Conservation (phyloP, 2,113 vertebrate species). For the Otocyon megalotis region DNA sequence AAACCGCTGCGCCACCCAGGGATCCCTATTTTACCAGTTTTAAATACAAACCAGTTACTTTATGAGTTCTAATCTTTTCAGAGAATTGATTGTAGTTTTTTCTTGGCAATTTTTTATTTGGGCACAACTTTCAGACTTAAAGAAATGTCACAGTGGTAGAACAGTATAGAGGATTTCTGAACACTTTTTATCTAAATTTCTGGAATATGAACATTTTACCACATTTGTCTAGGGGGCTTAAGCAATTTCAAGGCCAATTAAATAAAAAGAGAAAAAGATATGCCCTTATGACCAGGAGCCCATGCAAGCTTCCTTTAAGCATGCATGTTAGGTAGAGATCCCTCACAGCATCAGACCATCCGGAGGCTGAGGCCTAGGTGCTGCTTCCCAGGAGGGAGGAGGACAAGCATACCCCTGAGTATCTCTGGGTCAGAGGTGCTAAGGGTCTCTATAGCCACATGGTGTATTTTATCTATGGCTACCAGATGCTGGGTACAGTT, state of each 20-base stretch:
- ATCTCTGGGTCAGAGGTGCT: not conserved
- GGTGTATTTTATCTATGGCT: not conserved
- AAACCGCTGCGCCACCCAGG: too few species aligned
- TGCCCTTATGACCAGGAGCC: not conserved
- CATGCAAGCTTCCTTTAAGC: not conserved
- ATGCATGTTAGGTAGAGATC: not conserved
- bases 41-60: constrained; percentile 12
- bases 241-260: not conserved
- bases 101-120: not conserved
- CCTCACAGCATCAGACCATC: not conserved
- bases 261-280: constrained; percentile 7
- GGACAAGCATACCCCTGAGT: not conserved
- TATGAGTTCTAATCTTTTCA: not conserved
- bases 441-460: not conserved
- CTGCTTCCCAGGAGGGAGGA: not conserved
- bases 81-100: not conserved
- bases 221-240: not conserved
- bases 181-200: not conserved
- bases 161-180: not conserved
- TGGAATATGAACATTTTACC: not conserved
- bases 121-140: not conserved
- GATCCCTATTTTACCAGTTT: not conserved
- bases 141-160: not conserved
- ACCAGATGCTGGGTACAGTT: not conserved
- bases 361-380: not conserved